Conservation (phyloP, 2,888 invertebrate species). For the Lasioglossum lativentre region DNA sequence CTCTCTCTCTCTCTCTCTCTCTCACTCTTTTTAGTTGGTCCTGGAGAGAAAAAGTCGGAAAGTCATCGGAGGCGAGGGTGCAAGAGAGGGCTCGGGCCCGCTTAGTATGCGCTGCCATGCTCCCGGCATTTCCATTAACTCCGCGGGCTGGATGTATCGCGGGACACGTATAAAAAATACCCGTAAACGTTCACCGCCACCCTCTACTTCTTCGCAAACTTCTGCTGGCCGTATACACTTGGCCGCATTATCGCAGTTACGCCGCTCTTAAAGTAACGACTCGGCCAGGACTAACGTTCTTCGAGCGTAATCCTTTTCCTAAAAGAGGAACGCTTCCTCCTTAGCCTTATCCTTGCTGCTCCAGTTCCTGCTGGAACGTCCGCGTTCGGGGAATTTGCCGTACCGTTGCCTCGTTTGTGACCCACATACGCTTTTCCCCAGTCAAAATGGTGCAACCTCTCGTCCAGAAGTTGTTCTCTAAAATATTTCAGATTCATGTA, state of each 20-base stretch:
- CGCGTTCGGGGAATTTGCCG: not conserved
- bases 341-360: not conserved
- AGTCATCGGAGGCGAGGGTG: constrained; percentile 38
- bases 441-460: too few species aligned
- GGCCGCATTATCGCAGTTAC: constrained; percentile 34
- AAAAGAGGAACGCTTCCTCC: not conserved
- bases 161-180: constrained; percentile 45
- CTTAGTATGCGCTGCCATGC: constrained; percentile 60
- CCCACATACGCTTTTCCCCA: not conserved
- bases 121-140: constrained; percentile 61
- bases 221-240: not conserved
- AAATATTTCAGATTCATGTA: too few species aligned
- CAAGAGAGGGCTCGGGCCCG: constrained; percentile 40
- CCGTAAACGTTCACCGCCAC: constrained; percentile 26
- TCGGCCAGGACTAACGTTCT: constrained; percentile 12
- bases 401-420: not conserved
- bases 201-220: not conserved
- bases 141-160: constrained; percentile 43
- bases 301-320: constrained; percentile 16
- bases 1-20: not conserved
- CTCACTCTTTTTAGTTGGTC: constrained; percentile 7
- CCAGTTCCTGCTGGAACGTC: not conserved
- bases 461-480: too few species aligned
- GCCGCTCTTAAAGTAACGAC: constrained; percentile 27
- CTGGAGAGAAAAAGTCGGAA: constrained; percentile 59